Base-by-base conservation (phyloP, 2,888 invertebrate species). In the Papilio demoleus region DNA sequence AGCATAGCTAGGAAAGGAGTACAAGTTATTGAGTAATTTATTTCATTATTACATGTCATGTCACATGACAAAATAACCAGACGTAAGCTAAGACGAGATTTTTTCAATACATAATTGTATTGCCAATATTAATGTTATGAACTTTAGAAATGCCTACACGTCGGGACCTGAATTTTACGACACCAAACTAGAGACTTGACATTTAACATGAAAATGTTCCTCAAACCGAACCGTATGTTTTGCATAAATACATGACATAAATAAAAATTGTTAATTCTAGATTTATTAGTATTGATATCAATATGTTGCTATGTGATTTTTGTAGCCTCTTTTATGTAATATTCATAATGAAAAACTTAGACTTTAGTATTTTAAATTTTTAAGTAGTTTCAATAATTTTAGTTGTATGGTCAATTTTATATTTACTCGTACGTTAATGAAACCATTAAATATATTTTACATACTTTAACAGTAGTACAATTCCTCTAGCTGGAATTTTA, bases 141-240 rank as follows among this genome's bases (percentile, higher is more conserved):
- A 50, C 63, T 50, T 63, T 63, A 50, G 63, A 45, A 62, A 47
- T 50, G 63, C 63, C 63, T 50, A 50, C 63, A 47, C 22, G 36
- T 63, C 47, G 36, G 17, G 47, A 63, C 50, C 50, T 63, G 34
- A 50, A 63, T 63, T 63, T 63, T 63, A 63, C 63, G 63, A 50
- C 63, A 63, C 34, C 63, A 36, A 36, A 50, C 45, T 50, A n/a
- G n/a, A n/a, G 62, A 14, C 50, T 63, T 63, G 63, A 63, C 63
- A 63, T 63, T 63, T 63, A 63, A 50, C 63, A 34, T 24, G 63
- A 42, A 63, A 38, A 50, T 45, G 24, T 50, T 50, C 17, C 34
- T 31, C 19, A 6, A 63, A 14, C 14, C n/a, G 50, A 47, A 38
- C 63, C 22, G 22, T 34, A 47, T 14, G 22, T 62, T 63, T 50